phyloP scores from a whole-genome alignment of 2,113 vertebrate genomes.

The Malurus melanocephalus region DNA sequence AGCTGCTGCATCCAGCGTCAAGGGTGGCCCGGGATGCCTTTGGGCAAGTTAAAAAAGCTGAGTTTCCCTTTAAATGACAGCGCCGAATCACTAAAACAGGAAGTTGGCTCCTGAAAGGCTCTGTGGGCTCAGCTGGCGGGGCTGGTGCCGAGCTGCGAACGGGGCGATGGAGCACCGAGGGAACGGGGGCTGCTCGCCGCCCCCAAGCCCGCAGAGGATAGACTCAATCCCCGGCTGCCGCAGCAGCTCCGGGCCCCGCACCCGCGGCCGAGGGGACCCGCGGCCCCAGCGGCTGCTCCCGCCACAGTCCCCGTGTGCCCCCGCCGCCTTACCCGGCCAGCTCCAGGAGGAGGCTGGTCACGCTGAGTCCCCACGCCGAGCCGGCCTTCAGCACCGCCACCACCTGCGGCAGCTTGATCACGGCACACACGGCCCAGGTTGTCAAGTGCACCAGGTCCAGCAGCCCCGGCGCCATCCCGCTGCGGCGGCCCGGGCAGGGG shows the following conservation, averaged over 20 bases:
- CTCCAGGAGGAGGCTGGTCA: conserved; percentile 84
- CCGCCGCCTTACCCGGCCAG: conserved; percentile 77
- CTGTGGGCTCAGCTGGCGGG: accelerated
- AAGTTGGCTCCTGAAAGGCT: background rate
- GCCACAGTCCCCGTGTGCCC: no score
- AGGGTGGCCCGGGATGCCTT: accelerated
- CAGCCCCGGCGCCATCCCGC: background rate
- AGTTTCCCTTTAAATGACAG: background rate
- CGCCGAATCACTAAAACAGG: background rate
- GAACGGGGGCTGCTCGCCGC: background rate
- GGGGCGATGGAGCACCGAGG: accelerated
- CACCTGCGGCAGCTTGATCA: conserved; percentile 91
- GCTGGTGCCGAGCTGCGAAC: accelerated
- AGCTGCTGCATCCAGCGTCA: background rate
- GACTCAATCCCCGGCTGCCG: accelerated
- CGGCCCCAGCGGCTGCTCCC: background rate
- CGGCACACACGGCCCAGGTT: conserved; percentile 81
- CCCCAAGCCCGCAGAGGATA: background rate
- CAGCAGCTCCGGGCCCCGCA: accelerated
- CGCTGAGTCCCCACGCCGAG: conserved; percentile 80
- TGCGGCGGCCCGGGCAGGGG: background rate
- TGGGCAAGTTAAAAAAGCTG: background rate
- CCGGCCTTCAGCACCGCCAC: conserved; percentile 76
- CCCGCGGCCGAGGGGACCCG: background rate
- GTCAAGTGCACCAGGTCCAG: conserved; percentile 76